Percentiles rank a stretch among this genome's conserved stretches.
Evolutionary conservation across 1,140 invertebrate species (phyloP).

Genomic region (Parasteatoda tepidariorum): DNA sequence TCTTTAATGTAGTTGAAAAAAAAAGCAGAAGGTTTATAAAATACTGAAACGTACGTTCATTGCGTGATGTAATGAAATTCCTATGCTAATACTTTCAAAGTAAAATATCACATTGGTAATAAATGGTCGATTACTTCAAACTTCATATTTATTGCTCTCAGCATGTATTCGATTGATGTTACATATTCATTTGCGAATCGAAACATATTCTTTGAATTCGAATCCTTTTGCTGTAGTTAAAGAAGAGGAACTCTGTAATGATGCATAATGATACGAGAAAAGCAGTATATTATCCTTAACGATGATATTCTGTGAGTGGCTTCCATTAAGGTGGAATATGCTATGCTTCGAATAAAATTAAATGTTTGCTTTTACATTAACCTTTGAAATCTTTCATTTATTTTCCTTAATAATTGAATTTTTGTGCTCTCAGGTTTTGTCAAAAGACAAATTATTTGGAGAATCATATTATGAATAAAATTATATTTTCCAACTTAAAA

Average conservation of each 20-base stretch:
- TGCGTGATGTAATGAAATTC: slow-evolving; percentile 45
- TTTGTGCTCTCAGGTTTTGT: too few species aligned
- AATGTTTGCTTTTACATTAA: too few species aligned
- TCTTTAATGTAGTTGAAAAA: neutral
- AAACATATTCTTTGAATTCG: slow-evolving; percentile 36
- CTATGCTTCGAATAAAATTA: too few species aligned
- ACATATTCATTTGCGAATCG: slow-evolving; percentile 30
- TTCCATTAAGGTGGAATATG: too few species aligned
- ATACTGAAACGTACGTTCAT: too few species aligned
- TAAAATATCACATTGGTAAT: slow-evolving; percentile 31
- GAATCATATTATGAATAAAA: too few species aligned
- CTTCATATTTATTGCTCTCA: slow-evolving; percentile 32
- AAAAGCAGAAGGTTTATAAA: too few species aligned
- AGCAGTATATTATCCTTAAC: slow-evolving; percentile 29
- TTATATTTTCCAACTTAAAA: too few species aligned
- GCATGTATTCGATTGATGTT: slow-evolving; percentile 13
- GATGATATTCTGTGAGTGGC: slow-evolving; percentile 10
- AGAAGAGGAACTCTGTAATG: slow-evolving; percentile 26
- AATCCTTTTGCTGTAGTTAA: slow-evolving; percentile 27
- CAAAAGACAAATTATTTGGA: too few species aligned
- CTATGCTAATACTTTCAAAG: slow-evolving; percentile 38
- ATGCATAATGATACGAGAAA: slow-evolving; percentile 24
- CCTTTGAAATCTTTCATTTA: too few species aligned
- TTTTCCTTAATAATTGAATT: too few species aligned
- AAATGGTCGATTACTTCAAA: slow-evolving; percentile 29